phyloP scores from a whole-genome alignment of 1,140 invertebrate species.

The Anastrepha ludens region DNA sequence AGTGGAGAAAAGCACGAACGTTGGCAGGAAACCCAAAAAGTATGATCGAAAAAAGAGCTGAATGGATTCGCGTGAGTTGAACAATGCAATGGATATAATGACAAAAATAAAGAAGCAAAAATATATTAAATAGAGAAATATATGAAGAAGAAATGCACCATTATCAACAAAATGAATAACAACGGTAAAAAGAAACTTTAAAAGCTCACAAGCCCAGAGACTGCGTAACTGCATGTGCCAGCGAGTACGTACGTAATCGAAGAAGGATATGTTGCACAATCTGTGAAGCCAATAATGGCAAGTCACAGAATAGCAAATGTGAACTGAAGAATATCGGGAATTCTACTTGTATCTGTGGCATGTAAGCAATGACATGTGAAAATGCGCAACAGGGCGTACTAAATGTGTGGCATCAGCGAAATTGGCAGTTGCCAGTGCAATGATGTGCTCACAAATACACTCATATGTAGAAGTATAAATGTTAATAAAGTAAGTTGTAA shows the following conservation, averaged over 20 bases:
- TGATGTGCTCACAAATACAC: background rate
- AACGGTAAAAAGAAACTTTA: conserved; percentile 1
- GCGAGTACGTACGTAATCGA: background rate
- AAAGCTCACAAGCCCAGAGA: background rate
- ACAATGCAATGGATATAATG: conserved; percentile 19
- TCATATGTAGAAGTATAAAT: too few relatives aligned
- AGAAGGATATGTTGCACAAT: conserved; percentile 28
- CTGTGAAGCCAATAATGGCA: conserved; percentile 26
- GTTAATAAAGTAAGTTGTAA: too few relatives aligned
- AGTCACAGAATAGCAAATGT: background rate
- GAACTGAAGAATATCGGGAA: background rate
- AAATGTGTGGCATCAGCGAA: conserved; percentile 15
- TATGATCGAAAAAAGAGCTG: background rate
- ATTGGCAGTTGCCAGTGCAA: background rate
- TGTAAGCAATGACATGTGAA: background rate
- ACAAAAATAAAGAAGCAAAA: background rate
- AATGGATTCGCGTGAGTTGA: conserved; percentile 5
- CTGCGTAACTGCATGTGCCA: background rate
- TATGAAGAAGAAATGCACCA: background rate
- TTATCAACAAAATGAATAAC: conserved; percentile 15
- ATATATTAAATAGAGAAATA: background rate
- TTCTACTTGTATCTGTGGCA: background rate
- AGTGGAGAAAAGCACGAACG: background rate
- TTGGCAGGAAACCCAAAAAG: conserved; percentile 27
- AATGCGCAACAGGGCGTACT: conserved; percentile 18